Evolutionary conservation across 1,140 invertebrate genomes (phyloP), one percentile per base, ranked within the genome.

Genomic region (Papilio glaucus): DNA sequence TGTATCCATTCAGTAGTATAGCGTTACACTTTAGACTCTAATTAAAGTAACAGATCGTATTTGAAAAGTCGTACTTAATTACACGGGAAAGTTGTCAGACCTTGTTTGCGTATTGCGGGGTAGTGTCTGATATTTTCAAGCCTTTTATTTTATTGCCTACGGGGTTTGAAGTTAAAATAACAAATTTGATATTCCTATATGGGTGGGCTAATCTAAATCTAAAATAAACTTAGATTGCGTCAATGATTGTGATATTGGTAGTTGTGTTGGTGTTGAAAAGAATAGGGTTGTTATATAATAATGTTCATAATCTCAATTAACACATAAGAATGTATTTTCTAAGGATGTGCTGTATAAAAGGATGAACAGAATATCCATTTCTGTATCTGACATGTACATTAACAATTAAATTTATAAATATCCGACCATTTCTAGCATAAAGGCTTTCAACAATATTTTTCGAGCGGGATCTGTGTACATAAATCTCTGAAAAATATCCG

Each of bases 401-500:
- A 53, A 53, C 21, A 53, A 49, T 10, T 24, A 10, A 8, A 24
- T 49, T 21, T 49, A 33, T 33, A 33, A 33, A 33, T 33, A 49
- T 15, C 15, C 7, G 42, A 45, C n/a, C 42, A 15, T 45, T 5
- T 33, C 29, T 33, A 33, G 15, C 42, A 18, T 45, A 45, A 45
- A 49, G 15, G 0, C 42, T 72, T 72, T 45, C 63, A n/a, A 72
- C 33, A 67, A 72, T 72, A 67, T 57, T 74, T 45, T 57, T 65
- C 24, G 49, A 37, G 7, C 24, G 29, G 26, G 24, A 38, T 33
- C 26, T 60, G 39, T 49, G 18, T 24, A 12, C 41, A 65, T 75
- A 72, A 78, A 78, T 76, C 74, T 75, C 49, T 68, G 8, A 57
- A 71, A 71, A 49, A 71, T 8, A 15, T 18, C 9, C 18, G 1